Percentiles rank a stretch among this genome's conserved stretches.
These are phyloP conservation scores for Drosophila pruinosa DNA, from an alignment of 1,140 invertebrate species.

Conservation along the genomic window DNA sequence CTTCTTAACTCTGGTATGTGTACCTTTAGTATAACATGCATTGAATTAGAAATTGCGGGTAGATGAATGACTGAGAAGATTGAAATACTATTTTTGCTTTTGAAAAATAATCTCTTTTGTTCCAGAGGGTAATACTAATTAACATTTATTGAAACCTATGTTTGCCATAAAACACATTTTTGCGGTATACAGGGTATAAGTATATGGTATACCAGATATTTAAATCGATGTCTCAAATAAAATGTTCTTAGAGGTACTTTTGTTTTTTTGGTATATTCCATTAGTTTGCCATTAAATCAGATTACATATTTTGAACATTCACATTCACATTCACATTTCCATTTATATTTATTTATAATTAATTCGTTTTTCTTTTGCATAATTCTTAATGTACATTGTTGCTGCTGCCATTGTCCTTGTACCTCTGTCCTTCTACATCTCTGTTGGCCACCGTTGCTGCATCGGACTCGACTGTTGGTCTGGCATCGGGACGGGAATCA, in stretches of 20 bases:
- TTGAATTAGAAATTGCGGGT: too few species aligned
- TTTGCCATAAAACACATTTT: too few species aligned
- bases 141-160: too few species aligned
- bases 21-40: too few species aligned
- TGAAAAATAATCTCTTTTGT: too few species aligned
- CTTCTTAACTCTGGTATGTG: neutral
- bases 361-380: conserved; percentile 27
- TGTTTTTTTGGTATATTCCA: neutral
- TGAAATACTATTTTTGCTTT: neutral
- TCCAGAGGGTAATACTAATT: too few species aligned
- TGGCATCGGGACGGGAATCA: conserved; percentile 42
- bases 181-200: neutral
- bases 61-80: too few species aligned
- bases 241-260: neutral
- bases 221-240: neutral
- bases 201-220: too few species aligned
- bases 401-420: neutral
- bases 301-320: neutral
- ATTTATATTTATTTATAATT: conserved; percentile 16
- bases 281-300: neutral
- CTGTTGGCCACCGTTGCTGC: neutral
- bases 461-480: neutral
- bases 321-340: neutral
- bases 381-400: conserved; percentile 9
- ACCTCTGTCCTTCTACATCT: neutral